Conservation (phyloP, 2,113 vertebrate species). For the Antigone vipio region DNA sequence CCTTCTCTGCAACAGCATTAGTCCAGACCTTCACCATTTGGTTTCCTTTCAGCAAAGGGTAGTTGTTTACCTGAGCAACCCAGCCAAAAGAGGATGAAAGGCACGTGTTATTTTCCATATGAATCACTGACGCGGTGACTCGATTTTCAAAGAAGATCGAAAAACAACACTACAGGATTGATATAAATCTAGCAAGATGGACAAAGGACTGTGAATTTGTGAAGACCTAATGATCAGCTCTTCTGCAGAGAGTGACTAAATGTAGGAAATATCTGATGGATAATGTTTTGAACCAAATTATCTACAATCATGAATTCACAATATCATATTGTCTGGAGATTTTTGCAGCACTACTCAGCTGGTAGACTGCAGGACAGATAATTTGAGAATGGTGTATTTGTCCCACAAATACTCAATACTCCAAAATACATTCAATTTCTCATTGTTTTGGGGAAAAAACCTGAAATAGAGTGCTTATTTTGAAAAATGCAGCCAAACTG, state of each 20-base stretch:
- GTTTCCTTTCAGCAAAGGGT: not conserved
- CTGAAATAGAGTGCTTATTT: not conserved
- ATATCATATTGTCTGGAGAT: not conserved
- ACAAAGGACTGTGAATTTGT: slow-evolving; percentile 1
- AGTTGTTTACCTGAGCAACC: not conserved
- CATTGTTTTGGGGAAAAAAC: not conserved
- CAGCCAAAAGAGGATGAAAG: not conserved
- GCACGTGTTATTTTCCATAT: not conserved
- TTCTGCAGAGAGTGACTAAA: not conserved
- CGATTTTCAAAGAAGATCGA: not conserved
- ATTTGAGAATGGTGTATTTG: not conserved
- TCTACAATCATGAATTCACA: not conserved
- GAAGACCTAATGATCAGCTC: not conserved
- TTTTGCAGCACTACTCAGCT: not conserved
- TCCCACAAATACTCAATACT: not conserved
- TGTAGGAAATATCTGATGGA: not conserved
- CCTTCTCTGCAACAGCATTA: not conserved
- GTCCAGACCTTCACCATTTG: not conserved
- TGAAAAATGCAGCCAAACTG: not conserved
- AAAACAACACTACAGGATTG: not conserved
- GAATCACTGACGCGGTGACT: not conserved
- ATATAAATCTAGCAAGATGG: not conserved
- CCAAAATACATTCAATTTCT: not conserved
- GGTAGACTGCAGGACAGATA: not conserved
- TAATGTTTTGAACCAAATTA: not conserved